Percentiles rank a stretch among this genome's conserved stretches.
Conservation (phyloP, 2,113 vertebrate genomes). For the Ramphastos sulfuratus region DNA sequence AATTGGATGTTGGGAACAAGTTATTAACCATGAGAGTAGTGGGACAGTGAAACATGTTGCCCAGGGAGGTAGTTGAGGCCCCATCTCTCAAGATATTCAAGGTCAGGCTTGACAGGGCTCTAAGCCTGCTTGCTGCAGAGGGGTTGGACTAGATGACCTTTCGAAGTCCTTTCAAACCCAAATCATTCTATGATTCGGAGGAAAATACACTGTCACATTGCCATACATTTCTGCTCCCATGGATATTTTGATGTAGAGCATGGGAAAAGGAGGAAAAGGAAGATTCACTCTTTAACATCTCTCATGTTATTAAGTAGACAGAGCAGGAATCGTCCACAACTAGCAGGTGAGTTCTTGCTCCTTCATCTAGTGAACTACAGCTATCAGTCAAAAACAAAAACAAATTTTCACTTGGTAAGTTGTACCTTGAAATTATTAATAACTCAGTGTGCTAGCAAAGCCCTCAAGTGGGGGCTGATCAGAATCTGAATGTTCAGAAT, state of each 20-base stretch:
- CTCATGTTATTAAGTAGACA: background rate
- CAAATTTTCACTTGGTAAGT: background rate
- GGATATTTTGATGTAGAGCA: background rate
- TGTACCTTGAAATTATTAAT: background rate
- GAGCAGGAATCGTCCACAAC: background rate
- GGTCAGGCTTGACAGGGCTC: no score
- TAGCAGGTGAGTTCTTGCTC: background rate
- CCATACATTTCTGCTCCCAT: background rate
- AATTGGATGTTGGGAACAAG: no score
- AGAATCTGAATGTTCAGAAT: background rate
- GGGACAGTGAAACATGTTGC: no score
- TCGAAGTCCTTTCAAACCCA: no score
- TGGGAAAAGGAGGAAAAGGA: background rate
- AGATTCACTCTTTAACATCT: background rate
- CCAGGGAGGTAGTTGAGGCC: no score
- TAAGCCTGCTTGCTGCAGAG: no score
- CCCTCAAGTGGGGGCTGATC: background rate
- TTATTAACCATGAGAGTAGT: no score
- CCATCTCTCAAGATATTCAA: no score
- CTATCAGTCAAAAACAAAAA: background rate
- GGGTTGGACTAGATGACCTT: no score
- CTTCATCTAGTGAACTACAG: background rate
- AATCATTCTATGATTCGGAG: no score
- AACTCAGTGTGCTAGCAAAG: background rate
- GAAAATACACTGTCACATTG: no score